phyloP scores from a whole-genome alignment of 2,888 invertebrate genomes.

The Brenthis hecate region DNA sequence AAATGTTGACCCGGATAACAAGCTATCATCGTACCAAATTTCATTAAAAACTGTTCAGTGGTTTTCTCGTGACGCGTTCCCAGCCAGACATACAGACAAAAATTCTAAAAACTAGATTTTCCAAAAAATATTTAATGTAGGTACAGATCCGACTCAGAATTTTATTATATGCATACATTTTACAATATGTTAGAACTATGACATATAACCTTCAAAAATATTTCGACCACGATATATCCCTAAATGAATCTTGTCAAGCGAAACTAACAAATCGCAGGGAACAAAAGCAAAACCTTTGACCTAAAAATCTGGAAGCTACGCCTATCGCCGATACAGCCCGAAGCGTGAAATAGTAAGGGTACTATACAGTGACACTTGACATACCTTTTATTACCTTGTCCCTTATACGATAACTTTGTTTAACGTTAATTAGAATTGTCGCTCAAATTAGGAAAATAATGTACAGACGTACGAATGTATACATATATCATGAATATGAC shows the following conservation, averaged over 20 bases:
- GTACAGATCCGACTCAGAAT: too few species aligned
- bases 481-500: too few species aligned
- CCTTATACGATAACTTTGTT: neutral
- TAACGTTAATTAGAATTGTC: neutral
- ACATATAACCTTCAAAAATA: constrained; percentile 11
- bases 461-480: too few species aligned
- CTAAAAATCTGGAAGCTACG: constrained; percentile 50
- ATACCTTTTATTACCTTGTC: constrained; percentile 8
- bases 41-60: too few species aligned
- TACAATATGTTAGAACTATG: neutral
- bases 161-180: neutral
- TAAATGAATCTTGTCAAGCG: constrained; percentile 46
- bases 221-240: constrained; percentile 27
- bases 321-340: constrained; percentile 43
- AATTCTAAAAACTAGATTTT: too few species aligned
- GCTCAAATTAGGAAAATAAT: too few species aligned
- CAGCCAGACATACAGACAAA: too few species aligned
- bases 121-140: too few species aligned
- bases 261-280: constrained; percentile 47
- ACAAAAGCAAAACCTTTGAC: constrained; percentile 54
- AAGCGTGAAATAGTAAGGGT: constrained; percentile 38
- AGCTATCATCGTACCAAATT: too few species aligned
- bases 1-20: too few species aligned
- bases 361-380: constrained; percentile 8
- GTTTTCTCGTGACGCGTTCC: too few species aligned